Percentiles rank a stretch among this genome's conserved stretches.
These are phyloP conservation scores for Pinctada fucata DNA, from an alignment of 2,888 invertebrate genomes.

Conservation along the genomic window DNA sequence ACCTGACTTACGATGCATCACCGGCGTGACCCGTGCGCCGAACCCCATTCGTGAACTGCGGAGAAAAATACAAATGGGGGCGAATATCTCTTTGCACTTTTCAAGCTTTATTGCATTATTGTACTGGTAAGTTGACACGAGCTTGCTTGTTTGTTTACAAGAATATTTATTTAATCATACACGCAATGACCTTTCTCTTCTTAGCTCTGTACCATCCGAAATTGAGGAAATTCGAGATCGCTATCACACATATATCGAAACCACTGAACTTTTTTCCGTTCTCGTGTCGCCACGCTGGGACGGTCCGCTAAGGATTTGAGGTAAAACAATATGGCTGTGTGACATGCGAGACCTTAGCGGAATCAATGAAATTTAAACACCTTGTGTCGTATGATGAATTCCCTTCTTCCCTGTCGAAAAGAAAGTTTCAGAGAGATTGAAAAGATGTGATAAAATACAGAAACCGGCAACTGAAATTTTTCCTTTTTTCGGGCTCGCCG, in stretches of 20 bases:
- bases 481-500: no score
- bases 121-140: not conserved
- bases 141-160: not conserved
- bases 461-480: no score
- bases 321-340: not conserved
- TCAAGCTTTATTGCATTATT: not conserved
- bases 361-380: not conserved
- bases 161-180: not conserved
- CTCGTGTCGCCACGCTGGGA: slow-evolving; percentile 18
- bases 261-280: slow-evolving; percentile 12
- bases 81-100: not conserved
- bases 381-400: not conserved
- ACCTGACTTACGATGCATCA: not conserved
- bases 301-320: not conserved
- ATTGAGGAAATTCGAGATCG: not conserved
- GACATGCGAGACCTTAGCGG: not conserved
- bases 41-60: no score
- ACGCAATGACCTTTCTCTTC: not conserved
- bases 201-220: slow-evolving; percentile 1
- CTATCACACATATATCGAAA: slow-evolving; percentile 3
- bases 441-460: no score
- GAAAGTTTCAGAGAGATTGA: not conserved
- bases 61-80: no score
- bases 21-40: no score
- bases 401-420: not conserved